Base-by-base conservation (phyloP, 2,797 vertebrate genomes). In the Vultur gryphus region DNA sequence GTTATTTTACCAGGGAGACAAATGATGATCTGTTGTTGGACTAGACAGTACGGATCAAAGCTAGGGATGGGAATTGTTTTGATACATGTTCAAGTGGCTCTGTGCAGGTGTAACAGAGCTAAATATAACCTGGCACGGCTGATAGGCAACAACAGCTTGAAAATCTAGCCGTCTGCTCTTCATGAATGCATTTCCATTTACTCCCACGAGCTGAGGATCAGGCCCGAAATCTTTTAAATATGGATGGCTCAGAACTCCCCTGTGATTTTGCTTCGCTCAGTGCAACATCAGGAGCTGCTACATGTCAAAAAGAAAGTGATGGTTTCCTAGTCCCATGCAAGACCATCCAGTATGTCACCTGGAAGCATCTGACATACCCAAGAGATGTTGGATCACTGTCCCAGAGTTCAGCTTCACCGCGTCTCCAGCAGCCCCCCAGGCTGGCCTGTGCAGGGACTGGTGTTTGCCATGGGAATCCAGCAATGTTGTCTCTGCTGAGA, bases 1-100 rank as follows among this genome's bases (percentile, higher is more conserved):
- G 89, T 94, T 97, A 78, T 78, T 96, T 96, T 95, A 89, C 87
- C 72, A 80, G 64, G 21, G 79, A 95, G 91, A 93, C 65, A 92
- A 93, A 90, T 81, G 61, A 95, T 35, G 88, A 81, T 93, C 59
- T 93, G 66, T 73, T 91, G 73, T 96, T 94, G 89, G 89, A 89
- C 89, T 93, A 83, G 77, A 92, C 82, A 90, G 73, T 12, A 43
- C 1, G 9, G 62, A 94, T 93, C 95, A 96, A 89, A 95, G 91
- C 87, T 89, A 85, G 65, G 35, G 79, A 87, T 0, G 0, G 65
- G 65, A 88, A 91, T 89, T 93, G 84, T 91, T 96, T 82, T 90
- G 87, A 81, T 93, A 83, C 62, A 9, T 18, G 43, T 83, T 90
- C 84, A 86, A 55, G 87, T 88, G 90, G 57, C 72, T 92, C 81